Evolutionary conservation across 2,113 vertebrate genomes (phyloP).

Genomic region (Hippocampus mohnikei): DNA sequence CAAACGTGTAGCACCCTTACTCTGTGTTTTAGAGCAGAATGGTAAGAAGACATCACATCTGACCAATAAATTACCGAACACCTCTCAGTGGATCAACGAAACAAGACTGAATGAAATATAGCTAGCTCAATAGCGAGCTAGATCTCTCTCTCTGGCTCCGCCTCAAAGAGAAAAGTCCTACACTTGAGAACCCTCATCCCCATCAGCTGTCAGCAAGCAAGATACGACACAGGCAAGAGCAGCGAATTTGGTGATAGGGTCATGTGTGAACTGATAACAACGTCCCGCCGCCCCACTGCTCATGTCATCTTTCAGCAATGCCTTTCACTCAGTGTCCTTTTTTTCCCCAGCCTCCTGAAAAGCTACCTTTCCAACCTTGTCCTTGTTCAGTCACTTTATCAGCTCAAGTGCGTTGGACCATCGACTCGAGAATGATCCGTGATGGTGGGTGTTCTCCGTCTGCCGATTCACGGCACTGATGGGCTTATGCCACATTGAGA

Average conservation of each 20-base stretch:
- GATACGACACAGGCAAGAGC: conserved; percentile 28
- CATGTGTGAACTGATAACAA: conserved; percentile 26
- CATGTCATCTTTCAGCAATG: conserved; percentile 22
- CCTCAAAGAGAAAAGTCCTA: neutral
- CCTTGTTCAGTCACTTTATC: no score
- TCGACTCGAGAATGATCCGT: no score
- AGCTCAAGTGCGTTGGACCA: neutral
- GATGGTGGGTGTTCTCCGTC: no score
- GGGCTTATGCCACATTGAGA: no score
- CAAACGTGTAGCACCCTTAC: no score
- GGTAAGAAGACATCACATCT: no score
- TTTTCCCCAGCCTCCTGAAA: neutral
- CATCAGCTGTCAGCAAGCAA: conserved; percentile 43
- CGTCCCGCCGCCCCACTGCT: neutral
- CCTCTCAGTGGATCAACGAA: no score
- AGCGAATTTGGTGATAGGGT: conserved; percentile 25
- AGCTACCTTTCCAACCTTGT: neutral
- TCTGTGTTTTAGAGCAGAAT: no score
- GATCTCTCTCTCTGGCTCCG: neutral
- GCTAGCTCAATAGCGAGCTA: no score
- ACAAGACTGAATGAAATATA: no score
- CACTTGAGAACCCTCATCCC: conserved; percentile 28
- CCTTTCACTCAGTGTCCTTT: neutral
- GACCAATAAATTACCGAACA: no score
- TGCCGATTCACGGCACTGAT: no score